Evolutionary conservation across 2,797 vertebrate species (phyloP).

Genomic region (Phrynocephalus forsythii): DNA sequence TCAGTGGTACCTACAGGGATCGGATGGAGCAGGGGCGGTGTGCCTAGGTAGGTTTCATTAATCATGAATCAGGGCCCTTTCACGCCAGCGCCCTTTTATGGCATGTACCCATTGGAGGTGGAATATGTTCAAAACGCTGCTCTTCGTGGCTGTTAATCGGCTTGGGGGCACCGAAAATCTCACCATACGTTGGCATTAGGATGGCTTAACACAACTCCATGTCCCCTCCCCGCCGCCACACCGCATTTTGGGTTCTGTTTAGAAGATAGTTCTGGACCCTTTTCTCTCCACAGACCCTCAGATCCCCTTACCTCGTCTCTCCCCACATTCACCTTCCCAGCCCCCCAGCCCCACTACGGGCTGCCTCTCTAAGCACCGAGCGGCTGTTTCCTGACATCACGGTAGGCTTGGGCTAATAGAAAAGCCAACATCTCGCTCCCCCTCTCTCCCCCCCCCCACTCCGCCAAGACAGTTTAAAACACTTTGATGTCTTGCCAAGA

Average conservation of each 20-base stretch:
- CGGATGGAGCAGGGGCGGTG: background rate
- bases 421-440: conserved; percentile 61
- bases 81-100: background rate
- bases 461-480: conserved; percentile 74
- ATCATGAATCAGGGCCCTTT: background rate
- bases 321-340: background rate
- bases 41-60: background rate
- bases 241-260: conserved; percentile 30
- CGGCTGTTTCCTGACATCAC: conserved; percentile 58
- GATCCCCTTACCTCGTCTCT: background rate
- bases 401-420: conserved; percentile 65
- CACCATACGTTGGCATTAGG: conserved; percentile 37
- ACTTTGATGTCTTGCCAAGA: conserved; percentile 82
- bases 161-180: conserved; percentile 22
- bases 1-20: background rate
- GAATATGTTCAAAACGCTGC: background rate
- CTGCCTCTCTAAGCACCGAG: conserved; percentile 34
- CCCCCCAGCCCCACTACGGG: background rate
- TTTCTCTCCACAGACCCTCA: background rate
- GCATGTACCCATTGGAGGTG: background rate
- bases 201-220: background rate
- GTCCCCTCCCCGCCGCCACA: background rate
- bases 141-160: too few relatives aligned
- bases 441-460: conserved; percentile 48
- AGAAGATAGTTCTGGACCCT: background rate